phyloP scores from a whole-genome alignment of 2,113 vertebrate species.

The Diadophis punctatus region DNA sequence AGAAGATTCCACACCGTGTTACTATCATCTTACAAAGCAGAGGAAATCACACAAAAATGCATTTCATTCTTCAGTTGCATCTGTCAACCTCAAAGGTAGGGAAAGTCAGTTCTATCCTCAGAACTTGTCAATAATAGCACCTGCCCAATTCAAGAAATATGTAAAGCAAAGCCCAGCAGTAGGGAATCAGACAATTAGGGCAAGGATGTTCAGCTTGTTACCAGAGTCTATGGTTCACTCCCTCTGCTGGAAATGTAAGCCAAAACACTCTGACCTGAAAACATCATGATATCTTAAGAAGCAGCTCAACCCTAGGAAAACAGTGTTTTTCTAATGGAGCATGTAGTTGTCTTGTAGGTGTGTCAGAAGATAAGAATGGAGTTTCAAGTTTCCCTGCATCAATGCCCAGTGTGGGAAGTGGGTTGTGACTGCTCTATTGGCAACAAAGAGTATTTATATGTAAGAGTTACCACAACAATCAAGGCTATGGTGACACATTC shows the following conservation, averaged over 20 bases:
- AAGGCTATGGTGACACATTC: slow-evolving; percentile 24
- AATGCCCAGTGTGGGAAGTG: slow-evolving; percentile 23
- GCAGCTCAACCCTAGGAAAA: slow-evolving; percentile 56
- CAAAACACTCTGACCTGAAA: slow-evolving; percentile 54
- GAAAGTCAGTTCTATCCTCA: neutral
- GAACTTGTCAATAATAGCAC: neutral
- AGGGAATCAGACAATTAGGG: neutral
- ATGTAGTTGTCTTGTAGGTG: slow-evolving; percentile 77
- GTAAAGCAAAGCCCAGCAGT: neutral
- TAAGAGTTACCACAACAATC: neutral
- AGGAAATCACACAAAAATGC: neutral
- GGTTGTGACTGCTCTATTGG: slow-evolving; percentile 3
- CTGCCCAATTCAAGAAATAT: neutral
- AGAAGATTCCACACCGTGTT: slow-evolving; percentile 6
- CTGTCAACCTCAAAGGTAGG: neutral
- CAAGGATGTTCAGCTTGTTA: slow-evolving; percentile 11
- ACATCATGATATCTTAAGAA: slow-evolving; percentile 60
- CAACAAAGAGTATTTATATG: neutral
- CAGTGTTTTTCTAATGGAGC: slow-evolving; percentile 82
- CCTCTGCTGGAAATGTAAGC: slow-evolving; percentile 9
- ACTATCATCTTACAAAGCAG: neutral
- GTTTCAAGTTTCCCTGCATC: slow-evolving; percentile 70
- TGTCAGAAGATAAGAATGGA: slow-evolving; percentile 47
- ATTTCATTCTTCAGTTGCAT: neutral
- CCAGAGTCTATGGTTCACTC: slow-evolving; percentile 4